Percentiles rank a stretch among this genome's conserved stretches.
These are phyloP conservation scores for Petrolisthes manimaculis DNA, from an alignment of 2,888 invertebrate species.

Conservation along the genomic window DNA sequence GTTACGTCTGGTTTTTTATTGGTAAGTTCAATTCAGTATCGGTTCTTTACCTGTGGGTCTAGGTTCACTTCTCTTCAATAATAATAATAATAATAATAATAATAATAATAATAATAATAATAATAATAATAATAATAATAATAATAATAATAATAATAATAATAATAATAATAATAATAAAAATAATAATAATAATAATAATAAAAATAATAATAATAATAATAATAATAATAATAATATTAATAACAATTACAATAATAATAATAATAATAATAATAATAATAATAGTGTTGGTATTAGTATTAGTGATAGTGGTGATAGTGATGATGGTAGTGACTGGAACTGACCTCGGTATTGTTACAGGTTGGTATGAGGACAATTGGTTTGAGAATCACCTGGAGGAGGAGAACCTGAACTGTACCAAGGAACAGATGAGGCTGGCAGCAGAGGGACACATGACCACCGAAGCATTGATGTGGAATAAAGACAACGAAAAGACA, in stretches of 20 bases:
- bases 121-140: neutral
- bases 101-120: neutral
- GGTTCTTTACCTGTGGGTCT: neutral
- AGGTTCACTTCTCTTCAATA: neutral
- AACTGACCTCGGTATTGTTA: constrained; percentile 13
- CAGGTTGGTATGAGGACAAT: constrained; percentile 98
- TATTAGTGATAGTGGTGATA: neutral
- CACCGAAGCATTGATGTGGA: constrained; percentile 98
- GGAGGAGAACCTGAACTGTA: constrained; percentile 90
- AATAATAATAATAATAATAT: neutral
- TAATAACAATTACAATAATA: neutral
- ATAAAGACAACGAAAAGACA: constrained; percentile 90
- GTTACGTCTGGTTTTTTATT: constrained; percentile 99
- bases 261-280: neutral
- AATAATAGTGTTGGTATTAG: neutral
- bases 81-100: neutral
- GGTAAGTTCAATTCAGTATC: constrained; percentile 75
- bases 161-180: neutral
- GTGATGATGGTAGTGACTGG: neutral
- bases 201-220: neutral
- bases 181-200: neutral
- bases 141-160: neutral
- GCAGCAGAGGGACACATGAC: constrained; percentile 98
- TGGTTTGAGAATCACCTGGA: constrained; percentile 94
- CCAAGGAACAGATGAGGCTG: constrained; percentile 89